A percentile compares a stretch with the other conserved stretches of the same genome.
Evolutionary conservation across 1,140 invertebrate species (phyloP).

Genomic region (Delia radicum): DNA sequence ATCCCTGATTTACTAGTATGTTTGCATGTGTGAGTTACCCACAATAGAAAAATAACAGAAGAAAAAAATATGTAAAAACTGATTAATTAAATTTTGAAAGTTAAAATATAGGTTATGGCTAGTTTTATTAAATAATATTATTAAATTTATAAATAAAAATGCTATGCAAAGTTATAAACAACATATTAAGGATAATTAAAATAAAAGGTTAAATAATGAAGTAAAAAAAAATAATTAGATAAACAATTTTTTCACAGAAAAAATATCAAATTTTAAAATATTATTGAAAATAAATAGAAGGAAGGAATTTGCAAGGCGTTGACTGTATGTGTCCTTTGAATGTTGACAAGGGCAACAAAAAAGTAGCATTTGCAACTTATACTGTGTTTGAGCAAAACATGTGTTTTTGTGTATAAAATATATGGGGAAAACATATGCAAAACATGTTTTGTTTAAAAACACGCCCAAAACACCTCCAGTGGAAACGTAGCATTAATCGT

Average conservation of each 20-base stretch:
- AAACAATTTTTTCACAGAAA: background rate
- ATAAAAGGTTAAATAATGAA: background rate
- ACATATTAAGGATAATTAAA: background rate
- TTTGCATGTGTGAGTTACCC: background rate
- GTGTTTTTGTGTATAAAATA: too few relatives aligned
- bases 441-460: too few relatives aligned
- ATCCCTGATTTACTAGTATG: background rate
- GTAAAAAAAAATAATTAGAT: background rate
- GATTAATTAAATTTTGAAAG: conserved; percentile 14
- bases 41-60: background rate
- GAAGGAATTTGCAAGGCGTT: too few relatives aligned
- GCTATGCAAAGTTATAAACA: too few relatives aligned
- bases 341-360: too few relatives aligned
- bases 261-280: background rate
- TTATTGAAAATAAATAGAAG: background rate
- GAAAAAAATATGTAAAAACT: background rate
- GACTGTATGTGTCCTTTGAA: too few relatives aligned
- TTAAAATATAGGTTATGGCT: conserved; percentile 4
- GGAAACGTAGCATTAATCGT: too few relatives aligned
- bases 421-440: too few relatives aligned
- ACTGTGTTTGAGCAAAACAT: too few relatives aligned
- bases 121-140: conserved; percentile 2
- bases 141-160: too few relatives aligned
- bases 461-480: too few relatives aligned
- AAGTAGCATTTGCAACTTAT: too few relatives aligned